phyloP scores from a whole-genome alignment of 2,113 vertebrate genomes.

The Physeter macrocephalus region DNA sequence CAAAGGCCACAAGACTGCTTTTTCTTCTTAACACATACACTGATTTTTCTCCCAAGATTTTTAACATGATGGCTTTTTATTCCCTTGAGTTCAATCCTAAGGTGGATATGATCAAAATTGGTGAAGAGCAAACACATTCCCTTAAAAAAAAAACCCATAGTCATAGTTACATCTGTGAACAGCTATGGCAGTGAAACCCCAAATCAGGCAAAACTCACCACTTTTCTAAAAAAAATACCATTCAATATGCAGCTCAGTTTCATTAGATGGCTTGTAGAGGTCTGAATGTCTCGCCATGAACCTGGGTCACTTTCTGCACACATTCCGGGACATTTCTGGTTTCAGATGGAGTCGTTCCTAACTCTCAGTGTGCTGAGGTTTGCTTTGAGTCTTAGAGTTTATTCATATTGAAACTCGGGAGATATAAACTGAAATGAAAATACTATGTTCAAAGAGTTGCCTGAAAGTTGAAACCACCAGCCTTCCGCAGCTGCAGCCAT shows the following conservation, averaged over 20 bases:
- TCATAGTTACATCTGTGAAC: not conserved
- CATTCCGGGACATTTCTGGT: not conserved
- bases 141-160: not conserved
- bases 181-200: not conserved
- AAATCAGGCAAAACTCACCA: not conserved
- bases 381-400: constrained; percentile 2
- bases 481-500: not conserved
- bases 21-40: not conserved
- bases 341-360: not conserved
- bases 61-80: not conserved
- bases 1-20: not conserved
- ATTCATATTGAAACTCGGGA: constrained; percentile 2
- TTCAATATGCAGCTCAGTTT: not conserved
- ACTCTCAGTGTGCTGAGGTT: not conserved
- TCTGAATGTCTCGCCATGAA: not conserved
- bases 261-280: not conserved
- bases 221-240: not conserved
- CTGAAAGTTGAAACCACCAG: constrained; percentile 42
- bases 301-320: not conserved
- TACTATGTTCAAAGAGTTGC: not conserved
- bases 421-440: constrained; percentile 36
- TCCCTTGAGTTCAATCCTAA: not conserved
- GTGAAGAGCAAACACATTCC: not conserved
- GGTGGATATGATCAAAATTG: not conserved
- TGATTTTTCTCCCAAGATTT: not conserved